Evolutionary conservation across 2,888 invertebrate genomes (phyloP).

Genomic region (Tribolium freemani): DNA sequence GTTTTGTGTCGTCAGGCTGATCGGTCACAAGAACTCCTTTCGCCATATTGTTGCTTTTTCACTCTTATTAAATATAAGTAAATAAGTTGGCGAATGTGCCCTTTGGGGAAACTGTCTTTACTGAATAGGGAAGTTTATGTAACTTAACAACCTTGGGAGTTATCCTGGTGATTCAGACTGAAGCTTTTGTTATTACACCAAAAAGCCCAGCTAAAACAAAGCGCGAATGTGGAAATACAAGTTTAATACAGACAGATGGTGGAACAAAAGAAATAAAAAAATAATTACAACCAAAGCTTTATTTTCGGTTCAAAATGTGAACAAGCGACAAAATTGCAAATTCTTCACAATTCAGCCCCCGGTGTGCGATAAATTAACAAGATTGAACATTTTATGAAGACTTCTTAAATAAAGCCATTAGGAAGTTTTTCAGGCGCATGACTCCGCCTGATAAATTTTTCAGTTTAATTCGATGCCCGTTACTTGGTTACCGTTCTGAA

Average conservation of each 20-base stretch:
- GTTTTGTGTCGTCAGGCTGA: conserved; percentile 8
- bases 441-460: conserved; percentile 18
- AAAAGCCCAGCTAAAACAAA: conserved; percentile 15
- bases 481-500: background rate
- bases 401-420: conserved; percentile 28
- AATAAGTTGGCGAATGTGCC: conserved; percentile 23
- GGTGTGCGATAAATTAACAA: conserved; percentile 9
- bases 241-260: conserved; percentile 2
- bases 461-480: conserved; percentile 6
- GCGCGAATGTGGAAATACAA: conserved; percentile 19
- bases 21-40: conserved; percentile 11
- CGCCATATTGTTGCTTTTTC: background rate
- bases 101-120: conserved; percentile 2
- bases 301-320: background rate
- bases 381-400: conserved; percentile 1
- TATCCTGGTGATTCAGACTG: conserved; percentile 13
- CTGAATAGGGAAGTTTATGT: conserved; percentile 17
- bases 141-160: conserved; percentile 25
- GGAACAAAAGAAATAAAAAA: background rate
- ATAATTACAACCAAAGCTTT: background rate
- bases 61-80: conserved; percentile 24
- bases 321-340: conserved; percentile 4
- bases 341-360: conserved; percentile 3
- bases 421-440: conserved; percentile 22
- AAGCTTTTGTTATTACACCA: conserved; percentile 18